phyloP scores from a whole-genome alignment of 2,113 vertebrate species.

The Peucedramus taeniatus region DNA sequence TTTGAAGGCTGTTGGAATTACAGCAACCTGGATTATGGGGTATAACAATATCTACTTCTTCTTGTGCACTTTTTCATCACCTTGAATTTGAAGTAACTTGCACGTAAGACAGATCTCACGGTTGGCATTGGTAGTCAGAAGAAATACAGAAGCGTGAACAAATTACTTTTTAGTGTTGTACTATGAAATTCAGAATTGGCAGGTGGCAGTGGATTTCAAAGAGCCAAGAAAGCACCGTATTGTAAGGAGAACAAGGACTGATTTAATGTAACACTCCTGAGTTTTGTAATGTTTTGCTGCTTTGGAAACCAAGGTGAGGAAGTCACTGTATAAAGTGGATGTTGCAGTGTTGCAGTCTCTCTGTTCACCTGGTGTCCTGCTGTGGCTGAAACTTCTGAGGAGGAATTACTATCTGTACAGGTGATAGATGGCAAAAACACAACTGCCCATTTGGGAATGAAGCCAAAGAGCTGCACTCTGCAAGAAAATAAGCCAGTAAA shows the following conservation, averaged over 20 bases:
- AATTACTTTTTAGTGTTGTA: neutral
- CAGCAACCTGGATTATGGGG: neutral
- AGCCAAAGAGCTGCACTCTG: neutral
- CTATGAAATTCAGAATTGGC: neutral
- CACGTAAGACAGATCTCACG: rapidly evolving
- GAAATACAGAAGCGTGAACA: neutral
- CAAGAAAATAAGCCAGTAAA: neutral
- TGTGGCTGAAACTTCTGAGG: neutral
- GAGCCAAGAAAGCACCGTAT: neutral
- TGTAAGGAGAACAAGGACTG: neutral
- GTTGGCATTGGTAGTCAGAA: neutral
- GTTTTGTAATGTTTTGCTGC: neutral
- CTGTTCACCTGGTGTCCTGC: neutral
- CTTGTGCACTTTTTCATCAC: neutral
- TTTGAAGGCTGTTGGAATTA: neutral
- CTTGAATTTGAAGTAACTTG: neutral
- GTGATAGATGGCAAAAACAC: neutral
- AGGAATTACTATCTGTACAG: neutral
- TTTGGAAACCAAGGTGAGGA: neutral
- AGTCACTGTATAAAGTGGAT: neutral
- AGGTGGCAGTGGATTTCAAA: neutral
- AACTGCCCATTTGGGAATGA: neutral
- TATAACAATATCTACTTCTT: neutral
- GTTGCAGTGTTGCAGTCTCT: neutral
- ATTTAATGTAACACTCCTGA: neutral